Conservation (phyloP, 35 echinoderm and acorn worm species). For the Apostichopus californicus region DNA sequence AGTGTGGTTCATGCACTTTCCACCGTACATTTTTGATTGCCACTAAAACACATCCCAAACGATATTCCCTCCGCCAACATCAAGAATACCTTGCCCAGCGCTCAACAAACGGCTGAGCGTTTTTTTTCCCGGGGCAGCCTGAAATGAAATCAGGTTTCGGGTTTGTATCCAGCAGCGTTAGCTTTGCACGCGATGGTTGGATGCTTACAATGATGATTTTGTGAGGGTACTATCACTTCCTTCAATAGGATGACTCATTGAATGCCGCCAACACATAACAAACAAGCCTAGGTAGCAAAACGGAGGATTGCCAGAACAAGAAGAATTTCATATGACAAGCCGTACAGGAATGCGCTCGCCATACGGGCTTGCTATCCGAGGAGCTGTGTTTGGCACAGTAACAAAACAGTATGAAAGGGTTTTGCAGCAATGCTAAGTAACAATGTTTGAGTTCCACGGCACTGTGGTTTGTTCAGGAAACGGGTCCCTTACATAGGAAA, state of each 20-base stretch:
- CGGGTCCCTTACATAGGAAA: no score
- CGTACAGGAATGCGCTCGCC: not conserved
- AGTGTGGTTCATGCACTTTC: conserved; percentile 40
- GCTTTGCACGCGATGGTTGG: conserved; percentile 57
- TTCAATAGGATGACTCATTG: not conserved
- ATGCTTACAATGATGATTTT: not conserved
- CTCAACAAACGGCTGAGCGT: not conserved
- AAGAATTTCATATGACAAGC: not conserved
- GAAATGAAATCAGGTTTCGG: conserved; percentile 44
- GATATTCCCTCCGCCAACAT: not conserved
- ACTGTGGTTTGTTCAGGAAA: no score
- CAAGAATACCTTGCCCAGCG: not conserved
- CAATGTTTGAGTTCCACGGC: no score
- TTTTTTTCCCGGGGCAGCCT: conserved; percentile 56
- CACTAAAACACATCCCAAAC: not conserved
- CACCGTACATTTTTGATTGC: not conserved
- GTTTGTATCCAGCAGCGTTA: conserved; percentile 26
- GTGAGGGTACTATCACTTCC: conserved; percentile 41
- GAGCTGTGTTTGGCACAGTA: not conserved
- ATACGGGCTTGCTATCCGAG: not conserved
- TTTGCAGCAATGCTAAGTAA: no score
- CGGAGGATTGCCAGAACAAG: not conserved
- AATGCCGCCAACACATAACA: not conserved
- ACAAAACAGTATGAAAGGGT: no score
- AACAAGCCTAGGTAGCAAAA: not conserved